Conservation (phyloP, 1,140 invertebrate genomes). For the Mycetomoellerius zeteki region DNA sequence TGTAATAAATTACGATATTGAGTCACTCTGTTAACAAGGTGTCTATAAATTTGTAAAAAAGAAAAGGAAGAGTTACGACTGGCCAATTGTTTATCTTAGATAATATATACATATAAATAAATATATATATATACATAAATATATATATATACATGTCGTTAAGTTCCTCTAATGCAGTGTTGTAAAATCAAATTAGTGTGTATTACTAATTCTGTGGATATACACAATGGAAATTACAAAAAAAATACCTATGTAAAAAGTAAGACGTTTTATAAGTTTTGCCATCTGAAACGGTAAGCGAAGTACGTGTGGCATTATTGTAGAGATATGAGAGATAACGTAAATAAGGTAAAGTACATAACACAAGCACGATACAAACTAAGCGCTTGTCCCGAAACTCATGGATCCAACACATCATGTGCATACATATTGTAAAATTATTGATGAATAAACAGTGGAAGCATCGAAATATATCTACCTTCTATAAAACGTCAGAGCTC, state of each 20-base stretch:
- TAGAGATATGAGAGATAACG: constrained; percentile 73
- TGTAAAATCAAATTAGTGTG: constrained; percentile 84
- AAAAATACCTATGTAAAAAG: constrained; percentile 66
- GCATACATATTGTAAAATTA: constrained; percentile 84
- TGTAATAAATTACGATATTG: constrained; percentile 75
- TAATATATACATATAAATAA: constrained; percentile 75
- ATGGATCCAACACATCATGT: constrained; percentile 80
- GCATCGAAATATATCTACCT: constrained; percentile 72
- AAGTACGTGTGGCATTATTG: constrained; percentile 76
- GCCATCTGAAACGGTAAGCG: constrained; percentile 77
- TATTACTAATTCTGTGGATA: constrained; percentile 78
- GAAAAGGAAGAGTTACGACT: constrained; percentile 75
- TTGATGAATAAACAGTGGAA: constrained; percentile 86
- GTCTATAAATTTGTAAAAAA: constrained; percentile 77
- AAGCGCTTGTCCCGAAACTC: constrained; percentile 75
- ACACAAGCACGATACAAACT: constrained; percentile 75
- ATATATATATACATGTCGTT: constrained; percentile 79
- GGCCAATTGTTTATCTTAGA: constrained; percentile 82
- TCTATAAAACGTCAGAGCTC: constrained; percentile 63
- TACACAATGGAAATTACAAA: constrained; percentile 74
- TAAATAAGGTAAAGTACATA: constrained; percentile 71
- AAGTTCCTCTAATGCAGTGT: constrained; percentile 84
- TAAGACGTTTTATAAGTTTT: constrained; percentile 79
- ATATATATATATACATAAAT: constrained; percentile 71
- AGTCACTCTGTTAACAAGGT: constrained; percentile 78